phyloP scores from a whole-genome alignment of 2,888 invertebrate genomes.

The Platerodrilus igneus region DNA sequence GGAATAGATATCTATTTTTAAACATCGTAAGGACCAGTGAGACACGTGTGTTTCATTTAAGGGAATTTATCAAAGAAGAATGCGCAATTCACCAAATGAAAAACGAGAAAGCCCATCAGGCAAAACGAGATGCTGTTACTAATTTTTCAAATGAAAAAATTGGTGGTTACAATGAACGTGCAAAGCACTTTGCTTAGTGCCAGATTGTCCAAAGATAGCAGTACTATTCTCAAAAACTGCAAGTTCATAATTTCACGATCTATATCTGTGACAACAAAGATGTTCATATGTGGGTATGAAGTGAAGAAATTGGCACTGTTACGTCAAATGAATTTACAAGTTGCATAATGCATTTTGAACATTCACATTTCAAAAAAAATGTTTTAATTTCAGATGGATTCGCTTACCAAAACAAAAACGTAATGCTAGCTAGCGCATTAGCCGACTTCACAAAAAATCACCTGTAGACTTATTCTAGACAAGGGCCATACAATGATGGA shows the following conservation, averaged over 20 bases:
- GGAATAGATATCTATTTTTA: conserved; percentile 26
- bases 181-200: conserved; percentile 18
- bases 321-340: conserved; percentile 24
- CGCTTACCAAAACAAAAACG: no score
- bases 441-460: no score
- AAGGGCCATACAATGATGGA: no score
- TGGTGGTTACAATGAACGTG: conserved; percentile 16
- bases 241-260: conserved; percentile 30
- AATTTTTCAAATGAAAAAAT: conserved; percentile 16
- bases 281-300: conserved; percentile 58
- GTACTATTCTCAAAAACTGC: conserved; percentile 35
- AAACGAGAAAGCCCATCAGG: background rate
- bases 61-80: conserved; percentile 9
- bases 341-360: conserved; percentile 10
- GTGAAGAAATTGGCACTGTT: conserved; percentile 22
- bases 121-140: background rate
- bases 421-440: no score
- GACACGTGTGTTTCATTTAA: conserved; percentile 23
- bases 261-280: conserved; percentile 12
- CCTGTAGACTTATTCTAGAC: no score
- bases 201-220: conserved; percentile 28
- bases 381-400: conserved; percentile 1
- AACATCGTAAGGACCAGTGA: conserved; percentile 25
- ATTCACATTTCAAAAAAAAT: no score
- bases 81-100: background rate